phyloP scores from a whole-genome alignment of 1,140 invertebrate genomes.

The Euschistus heros region DNA sequence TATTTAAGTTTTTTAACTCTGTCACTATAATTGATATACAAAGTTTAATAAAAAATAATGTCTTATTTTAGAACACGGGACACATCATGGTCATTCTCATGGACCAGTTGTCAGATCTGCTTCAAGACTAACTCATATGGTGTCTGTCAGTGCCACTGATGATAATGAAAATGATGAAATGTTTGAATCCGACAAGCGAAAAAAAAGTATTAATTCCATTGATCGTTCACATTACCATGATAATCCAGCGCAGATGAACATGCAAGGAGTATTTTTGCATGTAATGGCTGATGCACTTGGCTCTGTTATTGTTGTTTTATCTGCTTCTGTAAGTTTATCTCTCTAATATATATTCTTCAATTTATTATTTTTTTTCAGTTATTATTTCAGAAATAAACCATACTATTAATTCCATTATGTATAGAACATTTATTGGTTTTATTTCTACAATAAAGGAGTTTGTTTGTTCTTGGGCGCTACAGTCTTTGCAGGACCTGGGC shows the following conservation, averaged over 20 bases:
- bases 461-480: too few relatives aligned
- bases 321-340: slow-evolving; percentile 51
- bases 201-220: slow-evolving; percentile 26
- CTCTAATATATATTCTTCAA: too few relatives aligned
- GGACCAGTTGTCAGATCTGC: slow-evolving; percentile 47
- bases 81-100: slow-evolving; percentile 45
- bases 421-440: too few relatives aligned
- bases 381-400: too few relatives aligned
- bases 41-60: neutral
- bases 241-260: slow-evolving; percentile 80
- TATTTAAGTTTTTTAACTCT: too few relatives aligned
- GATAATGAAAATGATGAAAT: slow-evolving; percentile 72
- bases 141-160: slow-evolving; percentile 46
- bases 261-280: slow-evolving; percentile 95
- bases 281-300: slow-evolving; percentile 91
- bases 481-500: too few relatives aligned
- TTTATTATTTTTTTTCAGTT: too few relatives aligned
- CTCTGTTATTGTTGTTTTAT: slow-evolving; percentile 93
- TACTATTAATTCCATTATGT: too few relatives aligned
- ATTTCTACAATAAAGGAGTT: too few relatives aligned
- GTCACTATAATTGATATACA: neutral
- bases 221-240: slow-evolving; percentile 37
- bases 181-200: slow-evolving; percentile 36
- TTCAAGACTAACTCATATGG: slow-evolving; percentile 48
- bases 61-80: slow-evolving; percentile 54